Evolutionary conservation across 2,797 vertebrate species (phyloP).

Genomic region (Poeciliopsis paucimaculata): DNA sequence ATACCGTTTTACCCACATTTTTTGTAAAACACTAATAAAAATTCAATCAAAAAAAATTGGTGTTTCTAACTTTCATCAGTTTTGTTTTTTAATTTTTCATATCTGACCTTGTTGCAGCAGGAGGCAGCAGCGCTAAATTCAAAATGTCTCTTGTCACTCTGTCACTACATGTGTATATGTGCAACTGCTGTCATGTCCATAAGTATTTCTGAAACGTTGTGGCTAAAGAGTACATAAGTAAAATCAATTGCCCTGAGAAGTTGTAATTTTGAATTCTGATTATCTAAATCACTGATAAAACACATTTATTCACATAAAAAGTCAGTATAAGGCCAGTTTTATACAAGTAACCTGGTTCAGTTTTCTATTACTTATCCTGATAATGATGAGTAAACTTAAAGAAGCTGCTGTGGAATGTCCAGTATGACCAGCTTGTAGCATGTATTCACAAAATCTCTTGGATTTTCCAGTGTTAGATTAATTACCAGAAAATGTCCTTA

Average conservation of each 20-base stretch:
- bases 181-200: not conserved
- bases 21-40: no score
- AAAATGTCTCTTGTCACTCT: not conserved
- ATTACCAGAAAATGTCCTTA: not conserved
- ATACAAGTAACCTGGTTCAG: not conserved
- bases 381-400: not conserved
- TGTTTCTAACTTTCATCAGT: no score
- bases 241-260: not conserved
- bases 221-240: not conserved
- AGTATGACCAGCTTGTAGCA: not conserved
- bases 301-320: not conserved
- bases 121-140: not conserved
- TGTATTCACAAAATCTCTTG: not conserved
- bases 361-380: not conserved
- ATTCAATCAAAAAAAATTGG: no score
- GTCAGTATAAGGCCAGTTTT: not conserved
- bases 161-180: not conserved
- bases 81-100: no score
- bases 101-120: not conserved
- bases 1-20: no score
- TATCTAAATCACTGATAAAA: not conserved
- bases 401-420: not conserved
- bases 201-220: not conserved
- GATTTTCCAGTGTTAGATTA: not conserved
- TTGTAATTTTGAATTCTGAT: not conserved